Evolutionary conservation across 2,797 vertebrate genomes (phyloP).

Genomic region (Pteronotus mesoamericanus): DNA sequence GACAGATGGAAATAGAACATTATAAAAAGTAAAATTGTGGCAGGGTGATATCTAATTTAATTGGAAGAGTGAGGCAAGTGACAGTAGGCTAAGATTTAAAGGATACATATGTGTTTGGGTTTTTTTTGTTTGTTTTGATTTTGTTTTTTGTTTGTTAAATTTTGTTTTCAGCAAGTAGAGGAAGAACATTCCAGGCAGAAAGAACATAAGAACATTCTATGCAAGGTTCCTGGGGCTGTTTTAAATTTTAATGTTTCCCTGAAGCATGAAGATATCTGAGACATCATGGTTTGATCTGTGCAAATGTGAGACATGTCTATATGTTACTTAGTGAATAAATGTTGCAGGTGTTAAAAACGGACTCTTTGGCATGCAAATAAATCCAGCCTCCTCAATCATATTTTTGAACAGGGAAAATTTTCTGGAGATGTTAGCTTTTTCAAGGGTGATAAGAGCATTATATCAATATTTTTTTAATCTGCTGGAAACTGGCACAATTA

Average conservation of each 20-base stretch:
- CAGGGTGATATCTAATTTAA: neutral
- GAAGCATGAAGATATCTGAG: neutral
- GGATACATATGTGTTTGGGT: neutral
- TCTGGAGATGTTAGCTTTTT: neutral
- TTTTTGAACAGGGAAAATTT: neutral
- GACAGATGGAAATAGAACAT: neutral
- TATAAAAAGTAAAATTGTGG: neutral
- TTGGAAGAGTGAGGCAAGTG: conserved; percentile 9
- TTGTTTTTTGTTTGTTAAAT: neutral
- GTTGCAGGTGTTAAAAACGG: conserved; percentile 16
- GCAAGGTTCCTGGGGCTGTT: neutral
- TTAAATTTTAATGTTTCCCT: neutral
- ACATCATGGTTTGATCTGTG: neutral
- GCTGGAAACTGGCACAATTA: neutral
- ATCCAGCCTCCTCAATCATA: neutral
- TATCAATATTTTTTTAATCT: neutral
- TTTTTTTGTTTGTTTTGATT: neutral
- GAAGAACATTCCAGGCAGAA: neutral
- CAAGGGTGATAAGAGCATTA: neutral
- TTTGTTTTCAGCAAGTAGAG: neutral
- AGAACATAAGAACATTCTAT: neutral
- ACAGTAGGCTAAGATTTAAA: neutral
- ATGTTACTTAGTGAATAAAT: conserved; percentile 26
- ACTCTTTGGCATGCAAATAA: conserved; percentile 47
- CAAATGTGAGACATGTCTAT: neutral